Conservation (phyloP, 1,140 invertebrate species). For the Nasonia vitripennis region DNA sequence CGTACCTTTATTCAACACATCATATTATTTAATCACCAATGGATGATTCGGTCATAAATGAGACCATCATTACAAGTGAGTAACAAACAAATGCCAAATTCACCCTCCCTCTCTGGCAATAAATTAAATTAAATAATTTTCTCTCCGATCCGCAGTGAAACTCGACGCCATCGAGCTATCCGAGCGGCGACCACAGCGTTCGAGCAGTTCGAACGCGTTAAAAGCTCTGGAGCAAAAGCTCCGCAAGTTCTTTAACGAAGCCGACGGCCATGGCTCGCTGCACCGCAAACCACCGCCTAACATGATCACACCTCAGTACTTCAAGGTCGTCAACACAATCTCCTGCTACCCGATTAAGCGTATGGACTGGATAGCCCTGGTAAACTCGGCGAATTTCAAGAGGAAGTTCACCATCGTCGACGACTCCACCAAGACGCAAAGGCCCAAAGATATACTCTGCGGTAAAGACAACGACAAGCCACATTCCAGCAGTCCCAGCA, state of each 20-base stretch:
- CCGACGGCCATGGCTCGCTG: slow-evolving; percentile 41
- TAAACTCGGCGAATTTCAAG: slow-evolving; percentile 24
- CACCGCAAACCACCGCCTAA: slow-evolving; percentile 20
- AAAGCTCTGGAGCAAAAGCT: slow-evolving; percentile 25
- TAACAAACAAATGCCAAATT: not conserved
- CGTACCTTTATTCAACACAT: not conserved
- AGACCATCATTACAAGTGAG: not conserved
- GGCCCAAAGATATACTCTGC: not conserved
- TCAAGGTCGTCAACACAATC: not conserved
- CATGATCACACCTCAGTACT: slow-evolving; percentile 43
- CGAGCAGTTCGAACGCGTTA: not conserved
- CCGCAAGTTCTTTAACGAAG: slow-evolving; percentile 42
- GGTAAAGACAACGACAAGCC: not conserved
- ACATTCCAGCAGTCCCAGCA: not conserved
- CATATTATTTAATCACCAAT: not conserved
- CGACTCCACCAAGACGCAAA: not conserved
- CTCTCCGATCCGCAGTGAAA: slow-evolving; percentile 30
- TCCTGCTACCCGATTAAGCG: not conserved
- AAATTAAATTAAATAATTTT: not conserved
- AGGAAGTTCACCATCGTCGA: not conserved
- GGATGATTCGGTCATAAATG: not conserved
- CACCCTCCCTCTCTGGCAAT: too few relatives aligned
- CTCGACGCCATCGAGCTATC: slow-evolving; percentile 36
- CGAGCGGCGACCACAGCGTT: not conserved
- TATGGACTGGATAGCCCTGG: slow-evolving; percentile 38